phyloP scores from a whole-genome alignment of 1,140 invertebrate genomes.

The Caenorhabditis brenneri region DNA sequence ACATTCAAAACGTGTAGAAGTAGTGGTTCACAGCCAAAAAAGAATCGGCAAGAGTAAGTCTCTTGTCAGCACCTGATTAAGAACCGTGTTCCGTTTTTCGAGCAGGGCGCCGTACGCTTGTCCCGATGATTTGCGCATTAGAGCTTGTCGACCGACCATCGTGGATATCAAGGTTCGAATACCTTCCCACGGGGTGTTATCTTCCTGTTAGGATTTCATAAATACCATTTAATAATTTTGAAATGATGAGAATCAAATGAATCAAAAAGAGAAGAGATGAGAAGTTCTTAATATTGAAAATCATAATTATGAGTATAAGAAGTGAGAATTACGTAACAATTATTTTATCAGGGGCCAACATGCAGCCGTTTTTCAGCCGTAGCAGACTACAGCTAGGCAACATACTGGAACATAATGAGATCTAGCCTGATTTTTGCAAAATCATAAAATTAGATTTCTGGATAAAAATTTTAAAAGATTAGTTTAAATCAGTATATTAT shows the following conservation, averaged over 20 bases:
- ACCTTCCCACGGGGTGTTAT: conserved; percentile 66
- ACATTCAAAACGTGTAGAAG: conserved; percentile 41
- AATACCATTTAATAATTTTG: neutral
- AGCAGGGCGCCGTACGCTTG: conserved; percentile 64
- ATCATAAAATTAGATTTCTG: too few species aligned
- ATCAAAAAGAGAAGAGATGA: neutral
- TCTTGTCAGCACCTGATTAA: conserved; percentile 63
- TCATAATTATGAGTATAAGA: neutral
- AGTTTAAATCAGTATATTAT: too few species aligned
- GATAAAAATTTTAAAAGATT: too few species aligned
- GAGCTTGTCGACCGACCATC: conserved; percentile 67
- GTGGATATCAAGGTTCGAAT: conserved; percentile 67
- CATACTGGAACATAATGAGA: neutral
- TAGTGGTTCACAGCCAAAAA: conserved; percentile 44
- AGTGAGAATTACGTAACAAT: neutral
- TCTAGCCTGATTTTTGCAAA: too few species aligned
- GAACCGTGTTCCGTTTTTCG: conserved; percentile 58
- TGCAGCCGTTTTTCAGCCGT: conserved; percentile 18
- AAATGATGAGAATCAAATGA: neutral
- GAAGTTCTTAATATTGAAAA: neutral
- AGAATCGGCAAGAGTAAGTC: neutral
- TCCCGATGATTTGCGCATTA: conserved; percentile 67
- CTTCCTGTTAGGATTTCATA: conserved; percentile 52
- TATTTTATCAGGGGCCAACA: neutral
- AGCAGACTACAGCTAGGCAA: conserved; percentile 22